These are phyloP conservation scores for Scrobipalpa atriplicella DNA, from an alignment of 2,888 invertebrate genomes.

Conservation along the genomic window DNA sequence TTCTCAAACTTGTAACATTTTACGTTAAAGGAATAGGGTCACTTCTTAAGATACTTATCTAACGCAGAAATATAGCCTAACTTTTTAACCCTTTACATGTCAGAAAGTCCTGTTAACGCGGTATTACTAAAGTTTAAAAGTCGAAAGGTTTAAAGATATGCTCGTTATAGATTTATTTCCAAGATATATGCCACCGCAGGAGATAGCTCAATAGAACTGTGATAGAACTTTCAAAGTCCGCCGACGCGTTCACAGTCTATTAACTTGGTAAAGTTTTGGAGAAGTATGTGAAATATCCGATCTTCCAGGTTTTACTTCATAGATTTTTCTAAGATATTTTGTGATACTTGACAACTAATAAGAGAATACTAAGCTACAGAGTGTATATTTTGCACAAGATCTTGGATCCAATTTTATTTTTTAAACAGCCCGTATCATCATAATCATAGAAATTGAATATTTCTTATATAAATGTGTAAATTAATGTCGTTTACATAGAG, in stretches of 20 bases:
- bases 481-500: too few relatives aligned
- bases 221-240: constrained; percentile 10
- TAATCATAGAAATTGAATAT: too few relatives aligned
- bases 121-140: not conserved
- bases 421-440: too few relatives aligned
- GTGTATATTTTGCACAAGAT: too few relatives aligned
- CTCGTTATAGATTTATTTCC: constrained; percentile 3
- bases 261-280: not conserved
- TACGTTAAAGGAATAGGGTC: not conserved
- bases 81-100: not conserved
- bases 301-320: not conserved
- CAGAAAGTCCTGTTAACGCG: not conserved
- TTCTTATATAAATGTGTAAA: too few relatives aligned
- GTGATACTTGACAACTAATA: too few relatives aligned
- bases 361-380: too few relatives aligned
- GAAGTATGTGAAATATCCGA: not conserved
- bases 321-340: too few relatives aligned
- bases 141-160: not conserved
- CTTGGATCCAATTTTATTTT: too few relatives aligned
- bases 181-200: not conserved
- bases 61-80: constrained; percentile 1
- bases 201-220: not conserved
- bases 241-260: not conserved
- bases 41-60: not conserved
- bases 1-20: not conserved